A percentile compares a stretch with the other conserved stretches of the same genome.
Conservation (phyloP, 2,113 vertebrate species). For the Carollia perspicillata region DNA sequence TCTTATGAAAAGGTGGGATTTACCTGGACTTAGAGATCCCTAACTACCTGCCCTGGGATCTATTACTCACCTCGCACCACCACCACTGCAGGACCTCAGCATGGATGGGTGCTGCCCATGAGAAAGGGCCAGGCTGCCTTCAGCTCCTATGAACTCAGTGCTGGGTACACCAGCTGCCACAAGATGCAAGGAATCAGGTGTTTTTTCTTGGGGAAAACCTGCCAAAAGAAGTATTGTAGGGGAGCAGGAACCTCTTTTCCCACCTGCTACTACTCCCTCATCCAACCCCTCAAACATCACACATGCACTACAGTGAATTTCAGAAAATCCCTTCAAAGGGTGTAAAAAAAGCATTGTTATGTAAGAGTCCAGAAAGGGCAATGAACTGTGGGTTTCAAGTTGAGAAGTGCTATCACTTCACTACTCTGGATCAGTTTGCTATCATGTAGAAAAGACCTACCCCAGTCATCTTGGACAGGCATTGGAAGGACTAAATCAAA, state of each 20-base stretch:
- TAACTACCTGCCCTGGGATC: constrained; percentile 36
- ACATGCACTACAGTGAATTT: background rate
- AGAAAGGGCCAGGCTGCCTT: constrained; percentile 25
- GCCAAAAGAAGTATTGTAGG: constrained; percentile 52
- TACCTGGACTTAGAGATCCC: background rate
- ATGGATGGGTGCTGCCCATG: constrained; percentile 20
- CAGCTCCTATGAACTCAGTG: constrained; percentile 44
- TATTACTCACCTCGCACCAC: constrained; percentile 60
- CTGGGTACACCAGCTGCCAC: constrained; percentile 32
- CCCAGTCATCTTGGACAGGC: background rate
- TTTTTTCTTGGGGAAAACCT: constrained; percentile 50
- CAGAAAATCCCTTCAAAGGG: background rate
- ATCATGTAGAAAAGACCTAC: background rate
- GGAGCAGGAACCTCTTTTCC: background rate
- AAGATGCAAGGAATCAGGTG: background rate
- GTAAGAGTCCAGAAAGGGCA: background rate
- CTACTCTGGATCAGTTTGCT: background rate
- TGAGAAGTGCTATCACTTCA: background rate
- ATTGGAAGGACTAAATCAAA: background rate
- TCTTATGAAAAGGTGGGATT: background rate
- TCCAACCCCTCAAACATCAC: background rate
- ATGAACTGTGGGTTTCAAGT: background rate
- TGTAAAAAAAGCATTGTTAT: background rate
- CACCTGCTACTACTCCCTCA: background rate
- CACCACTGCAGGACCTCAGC: constrained; percentile 43